Percentiles rank a stretch among this genome's conserved stretches.
Conservation (phyloP, 1,140 invertebrate species). For the Tachypleus tridentatus region DNA sequence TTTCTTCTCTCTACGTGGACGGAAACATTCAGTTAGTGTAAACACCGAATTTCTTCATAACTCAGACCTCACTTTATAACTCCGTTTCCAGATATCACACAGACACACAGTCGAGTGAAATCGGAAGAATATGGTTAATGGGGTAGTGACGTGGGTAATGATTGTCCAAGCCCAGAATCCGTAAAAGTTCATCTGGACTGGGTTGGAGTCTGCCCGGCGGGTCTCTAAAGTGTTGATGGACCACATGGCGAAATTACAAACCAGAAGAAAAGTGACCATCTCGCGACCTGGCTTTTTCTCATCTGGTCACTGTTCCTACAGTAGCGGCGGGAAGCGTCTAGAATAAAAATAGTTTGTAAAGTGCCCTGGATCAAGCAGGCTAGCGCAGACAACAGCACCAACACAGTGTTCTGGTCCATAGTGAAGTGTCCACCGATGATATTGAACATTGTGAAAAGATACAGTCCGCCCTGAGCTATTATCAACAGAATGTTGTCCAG, state of each 20-base stretch:
- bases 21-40: too few relatives aligned
- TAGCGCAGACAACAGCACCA: conserved; percentile 68
- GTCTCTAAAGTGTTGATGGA: conserved; percentile 85
- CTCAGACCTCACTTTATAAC: conserved; percentile 84
- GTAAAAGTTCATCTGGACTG: conserved; percentile 79
- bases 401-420: conserved; percentile 57
- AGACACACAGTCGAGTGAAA: conserved; percentile 82
- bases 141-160: conserved; percentile 90
- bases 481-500: conserved; percentile 86
- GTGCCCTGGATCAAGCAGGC: conserved; percentile 53
- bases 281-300: conserved; percentile 68
- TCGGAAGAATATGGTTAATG: conserved; percentile 88
- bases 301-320: conserved; percentile 64
- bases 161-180: conserved; percentile 90
- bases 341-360: conserved; percentile 85
- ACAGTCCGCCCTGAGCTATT: conserved; percentile 83
- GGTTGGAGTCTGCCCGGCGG: conserved; percentile 73
- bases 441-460: conserved; percentile 85
- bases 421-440: conserved; percentile 82
- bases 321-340: conserved; percentile 76
- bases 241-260: conserved; percentile 89
- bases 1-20: too few relatives aligned
- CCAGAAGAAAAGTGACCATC: conserved; percentile 78
- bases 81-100: conserved; percentile 94
- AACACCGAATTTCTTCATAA: conserved; percentile 27